Percentiles rank a stretch among this genome's conserved stretches.
Conservation (phyloP, 2,888 invertebrate genomes). For the Quadroppia sp. region DNA sequence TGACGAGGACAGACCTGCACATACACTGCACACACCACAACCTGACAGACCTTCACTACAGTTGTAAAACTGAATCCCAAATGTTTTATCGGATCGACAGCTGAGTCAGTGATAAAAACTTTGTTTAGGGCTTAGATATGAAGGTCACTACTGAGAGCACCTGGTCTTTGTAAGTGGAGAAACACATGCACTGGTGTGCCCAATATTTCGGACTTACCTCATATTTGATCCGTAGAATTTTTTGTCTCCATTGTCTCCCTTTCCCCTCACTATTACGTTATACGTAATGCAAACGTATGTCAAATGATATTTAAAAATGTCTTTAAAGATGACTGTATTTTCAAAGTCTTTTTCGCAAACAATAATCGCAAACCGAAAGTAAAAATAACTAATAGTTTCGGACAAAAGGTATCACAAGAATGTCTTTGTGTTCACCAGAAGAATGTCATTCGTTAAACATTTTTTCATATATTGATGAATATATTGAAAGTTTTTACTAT, state of each 20-base stretch:
- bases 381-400: too few relatives aligned
- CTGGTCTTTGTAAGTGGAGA: neutral
- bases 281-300: too few relatives aligned
- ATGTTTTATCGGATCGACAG: slow-evolving; percentile 31
- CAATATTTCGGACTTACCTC: neutral
- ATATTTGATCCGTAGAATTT: neutral
- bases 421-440: too few relatives aligned
- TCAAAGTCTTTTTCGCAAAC: too few relatives aligned
- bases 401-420: too few relatives aligned
- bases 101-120: slow-evolving; percentile 27
- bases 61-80: slow-evolving; percentile 24
- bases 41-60: slow-evolving; percentile 32
- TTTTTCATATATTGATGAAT: too few relatives aligned
- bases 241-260: neutral
- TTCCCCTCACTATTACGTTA: too few relatives aligned
- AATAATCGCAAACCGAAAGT: too few relatives aligned
- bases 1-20: slow-evolving; percentile 25
- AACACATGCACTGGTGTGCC: neutral
- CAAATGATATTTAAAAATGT: slow-evolving; percentile 11
- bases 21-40: neutral
- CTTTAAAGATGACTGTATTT: too few relatives aligned
- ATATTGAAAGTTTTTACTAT: too few relatives aligned
- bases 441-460: too few relatives aligned
- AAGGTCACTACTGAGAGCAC: slow-evolving; percentile 30
- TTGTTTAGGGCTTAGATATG: slow-evolving; percentile 19